Conservation (phyloP, 2,113 vertebrate species). For the Erinaceus europaeus region DNA sequence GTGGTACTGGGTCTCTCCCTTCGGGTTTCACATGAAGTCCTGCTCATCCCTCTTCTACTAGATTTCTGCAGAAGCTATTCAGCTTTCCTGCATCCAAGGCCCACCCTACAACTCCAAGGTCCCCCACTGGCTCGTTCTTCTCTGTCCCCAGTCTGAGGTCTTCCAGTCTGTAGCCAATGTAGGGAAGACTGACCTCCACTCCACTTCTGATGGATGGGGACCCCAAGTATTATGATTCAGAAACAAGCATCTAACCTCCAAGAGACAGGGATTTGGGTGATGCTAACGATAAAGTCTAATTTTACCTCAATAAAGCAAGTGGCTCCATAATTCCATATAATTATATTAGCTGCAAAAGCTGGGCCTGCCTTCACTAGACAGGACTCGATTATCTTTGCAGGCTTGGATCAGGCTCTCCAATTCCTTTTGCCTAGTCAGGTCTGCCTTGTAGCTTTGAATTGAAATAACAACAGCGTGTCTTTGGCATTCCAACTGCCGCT, state of each 20-base stretch:
- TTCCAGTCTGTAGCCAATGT: conserved; percentile 59
- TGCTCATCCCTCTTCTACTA: background rate
- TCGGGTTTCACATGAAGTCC: background rate
- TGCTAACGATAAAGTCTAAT: conserved; percentile 81
- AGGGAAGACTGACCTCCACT: background rate
- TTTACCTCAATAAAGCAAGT: conserved; percentile 83
- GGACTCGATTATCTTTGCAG: conserved; percentile 81
- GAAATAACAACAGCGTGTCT: conserved; percentile 75
- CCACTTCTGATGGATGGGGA: conserved; percentile 68
- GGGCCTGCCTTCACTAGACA: conserved; percentile 82
- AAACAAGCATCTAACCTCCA: conserved; percentile 78
- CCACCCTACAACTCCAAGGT: background rate
- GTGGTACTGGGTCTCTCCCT: too few relatives aligned
- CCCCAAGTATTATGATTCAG: conserved; percentile 61
- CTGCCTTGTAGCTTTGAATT: conserved; percentile 80
- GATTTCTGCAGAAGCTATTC: background rate
- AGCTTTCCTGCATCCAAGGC: rapidly evolving
- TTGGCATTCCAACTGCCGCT: conserved; percentile 73
- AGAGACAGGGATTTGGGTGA: conserved; percentile 77
- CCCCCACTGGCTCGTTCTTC: background rate
- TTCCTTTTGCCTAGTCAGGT: conserved; percentile 81
- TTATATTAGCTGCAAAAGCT: conserved; percentile 87
- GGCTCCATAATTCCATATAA: conserved; percentile 85
- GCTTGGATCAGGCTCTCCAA: conserved; percentile 80
- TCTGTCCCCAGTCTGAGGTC: background rate